phyloP scores from a whole-genome alignment of 2,888 invertebrate genomes.

The Lamproptera curius region DNA sequence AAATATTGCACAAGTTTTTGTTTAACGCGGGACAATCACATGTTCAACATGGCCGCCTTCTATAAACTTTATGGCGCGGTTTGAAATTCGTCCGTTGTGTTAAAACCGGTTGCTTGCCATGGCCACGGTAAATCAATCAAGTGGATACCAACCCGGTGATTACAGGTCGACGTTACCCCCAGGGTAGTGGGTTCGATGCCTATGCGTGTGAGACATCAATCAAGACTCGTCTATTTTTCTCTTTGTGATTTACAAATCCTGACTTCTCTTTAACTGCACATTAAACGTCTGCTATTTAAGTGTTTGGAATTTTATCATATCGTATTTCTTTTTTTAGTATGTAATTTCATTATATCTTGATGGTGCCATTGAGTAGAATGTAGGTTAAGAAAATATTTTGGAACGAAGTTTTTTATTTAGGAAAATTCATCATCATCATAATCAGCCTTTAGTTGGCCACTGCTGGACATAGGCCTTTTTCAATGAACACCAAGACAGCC shows the following conservation, averaged over 20 bases:
- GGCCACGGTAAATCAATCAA: slow-evolving; percentile 43
- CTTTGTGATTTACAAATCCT: slow-evolving; percentile 29
- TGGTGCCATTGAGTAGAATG: too few relatives aligned
- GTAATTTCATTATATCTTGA: too few relatives aligned
- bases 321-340: too few relatives aligned
- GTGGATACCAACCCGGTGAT: slow-evolving; percentile 32
- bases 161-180: slow-evolving; percentile 33
- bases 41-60: slow-evolving; percentile 15
- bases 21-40: slow-evolving; percentile 20
- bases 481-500: too few relatives aligned
- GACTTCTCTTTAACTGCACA: slow-evolving; percentile 24
- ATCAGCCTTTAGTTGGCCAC: too few relatives aligned
- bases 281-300: too few relatives aligned
- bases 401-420: too few relatives aligned
- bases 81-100: slow-evolving; percentile 17
- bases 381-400: too few relatives aligned
- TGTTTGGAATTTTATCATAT: too few relatives aligned
- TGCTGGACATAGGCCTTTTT: too few relatives aligned
- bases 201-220: slow-evolving; percentile 48
- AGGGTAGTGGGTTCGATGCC: slow-evolving; percentile 28
- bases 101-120: slow-evolving; percentile 11
- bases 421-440: too few relatives aligned
- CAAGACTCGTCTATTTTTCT: slow-evolving; percentile 52
- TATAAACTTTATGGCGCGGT: slow-evolving; percentile 12
- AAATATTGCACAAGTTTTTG: slow-evolving; percentile 20